phyloP scores from a whole-genome alignment of 2,113 vertebrate species.

The Lycocorax pyrrhopterus region DNA sequence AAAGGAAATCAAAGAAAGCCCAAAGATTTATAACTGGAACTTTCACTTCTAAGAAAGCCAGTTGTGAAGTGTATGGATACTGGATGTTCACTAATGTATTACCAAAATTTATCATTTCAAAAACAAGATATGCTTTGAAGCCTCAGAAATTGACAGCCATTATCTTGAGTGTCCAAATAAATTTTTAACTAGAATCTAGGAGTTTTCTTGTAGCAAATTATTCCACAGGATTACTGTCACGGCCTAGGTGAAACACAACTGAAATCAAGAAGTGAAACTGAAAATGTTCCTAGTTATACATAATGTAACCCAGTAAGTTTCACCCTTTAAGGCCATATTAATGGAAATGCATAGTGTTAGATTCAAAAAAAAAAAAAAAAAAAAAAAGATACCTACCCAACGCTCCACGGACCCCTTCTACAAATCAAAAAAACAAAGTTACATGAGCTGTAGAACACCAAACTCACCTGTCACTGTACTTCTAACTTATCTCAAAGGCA shows the following conservation, averaged over 20 bases:
- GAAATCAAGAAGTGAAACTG: conserved; percentile 27
- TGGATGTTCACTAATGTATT: not conserved
- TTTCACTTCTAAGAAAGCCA: conserved; percentile 48
- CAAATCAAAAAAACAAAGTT: conserved; percentile 66
- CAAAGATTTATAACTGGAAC: conserved; percentile 30
- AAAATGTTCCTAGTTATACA: conserved; percentile 16
- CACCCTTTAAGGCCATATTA: conserved; percentile 41
- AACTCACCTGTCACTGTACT: conserved; percentile 34
- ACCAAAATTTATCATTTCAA: not conserved
- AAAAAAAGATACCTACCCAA: conserved; percentile 50
- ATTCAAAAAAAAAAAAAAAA: not conserved
- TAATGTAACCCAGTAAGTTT: conserved; percentile 18
- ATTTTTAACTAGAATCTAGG: not conserved
- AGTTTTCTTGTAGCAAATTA: not conserved
- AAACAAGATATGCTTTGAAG: not conserved
- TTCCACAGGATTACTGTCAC: not conserved
- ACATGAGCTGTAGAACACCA: conserved; percentile 49
- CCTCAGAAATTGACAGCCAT: conserved; percentile 33
- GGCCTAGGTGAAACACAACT: conserved; percentile 56
- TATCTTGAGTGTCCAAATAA: not conserved
- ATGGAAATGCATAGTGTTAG: conserved; percentile 16
- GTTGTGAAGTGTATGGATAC: not conserved
- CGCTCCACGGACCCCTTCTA: conserved; percentile 64
- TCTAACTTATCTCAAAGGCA: not conserved
- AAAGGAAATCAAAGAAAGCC: not conserved